Percentiles rank a stretch among this genome's conserved stretches.
Evolutionary conservation across 1,140 invertebrate species (phyloP).

Genomic region (Heterodera schachtii): DNA sequence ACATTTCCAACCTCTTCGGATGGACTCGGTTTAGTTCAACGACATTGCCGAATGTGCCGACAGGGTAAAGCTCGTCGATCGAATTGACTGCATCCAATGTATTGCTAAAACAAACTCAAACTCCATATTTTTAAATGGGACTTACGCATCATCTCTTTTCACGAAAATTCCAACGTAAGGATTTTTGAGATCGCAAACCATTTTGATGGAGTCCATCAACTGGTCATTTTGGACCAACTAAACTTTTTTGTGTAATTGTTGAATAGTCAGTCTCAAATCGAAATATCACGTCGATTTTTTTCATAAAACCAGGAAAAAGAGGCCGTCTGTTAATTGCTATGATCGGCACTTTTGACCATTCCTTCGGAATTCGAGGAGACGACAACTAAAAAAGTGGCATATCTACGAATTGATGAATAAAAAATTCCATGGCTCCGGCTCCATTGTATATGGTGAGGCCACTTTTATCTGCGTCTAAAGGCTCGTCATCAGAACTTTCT

Average conservation of each 20-base stretch:
- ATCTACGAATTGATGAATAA: neutral
- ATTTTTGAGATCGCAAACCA: constrained; percentile 23
- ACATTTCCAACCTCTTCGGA: constrained; percentile 82
- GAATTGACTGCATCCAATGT: constrained; percentile 76
- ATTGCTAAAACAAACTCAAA: constrained; percentile 51
- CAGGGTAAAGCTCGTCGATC: constrained; percentile 82
- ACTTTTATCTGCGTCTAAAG: constrained; percentile 2
- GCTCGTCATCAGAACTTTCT: neutral
- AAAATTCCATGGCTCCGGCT: neutral
- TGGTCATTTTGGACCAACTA: constrained; percentile 77
- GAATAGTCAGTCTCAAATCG: neutral
- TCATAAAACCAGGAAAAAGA: constrained; percentile 96
- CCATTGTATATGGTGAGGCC: neutral
- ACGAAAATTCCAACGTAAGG: constrained; percentile 97
- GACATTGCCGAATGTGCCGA: constrained; percentile 97
- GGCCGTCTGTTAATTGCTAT: constrained; percentile 91
- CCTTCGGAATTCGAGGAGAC: constrained; percentile 81
- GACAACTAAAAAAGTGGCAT: constrained; percentile 24
- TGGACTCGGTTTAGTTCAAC: constrained; percentile 72
- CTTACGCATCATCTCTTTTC: constrained; percentile 84
- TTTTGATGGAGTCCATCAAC: constrained; percentile 71
- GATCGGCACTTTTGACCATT: constrained; percentile 91
- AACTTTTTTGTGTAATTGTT: neutral
- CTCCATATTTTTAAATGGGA: constrained; percentile 50
- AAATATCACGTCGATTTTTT: constrained; percentile 83